A percentile compares a stretch with the other conserved stretches of the same genome.
Evolutionary conservation across 2,797 vertebrate species (phyloP).

Genomic region (Muscicapa comitata): DNA sequence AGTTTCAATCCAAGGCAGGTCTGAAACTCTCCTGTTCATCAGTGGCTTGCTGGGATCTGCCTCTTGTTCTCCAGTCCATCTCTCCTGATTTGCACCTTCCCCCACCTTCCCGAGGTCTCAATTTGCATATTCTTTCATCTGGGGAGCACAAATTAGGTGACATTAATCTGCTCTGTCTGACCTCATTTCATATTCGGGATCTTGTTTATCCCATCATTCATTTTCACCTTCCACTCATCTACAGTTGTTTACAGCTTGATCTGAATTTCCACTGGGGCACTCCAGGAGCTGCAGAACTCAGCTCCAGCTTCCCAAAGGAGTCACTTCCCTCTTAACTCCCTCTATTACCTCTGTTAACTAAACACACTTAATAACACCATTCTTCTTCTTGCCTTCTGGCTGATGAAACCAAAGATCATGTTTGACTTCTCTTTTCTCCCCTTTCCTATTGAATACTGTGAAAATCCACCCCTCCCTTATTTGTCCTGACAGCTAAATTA

Average conservation of each 20-base stretch:
- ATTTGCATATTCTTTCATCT: background rate
- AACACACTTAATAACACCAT: conserved; percentile 4
- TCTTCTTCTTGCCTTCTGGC: background rate
- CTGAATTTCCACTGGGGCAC: background rate
- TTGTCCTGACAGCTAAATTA: conserved; percentile 34
- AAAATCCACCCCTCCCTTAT: background rate
- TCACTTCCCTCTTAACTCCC: background rate
- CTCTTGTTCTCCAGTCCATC: background rate
- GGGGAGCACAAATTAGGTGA: background rate
- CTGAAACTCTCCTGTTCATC: background rate
- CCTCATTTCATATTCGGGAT: background rate
- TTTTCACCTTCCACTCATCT: background rate
- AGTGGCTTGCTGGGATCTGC: background rate
- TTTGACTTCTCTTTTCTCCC: conserved; percentile 34
- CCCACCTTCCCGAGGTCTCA: background rate
- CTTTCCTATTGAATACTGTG: background rate
- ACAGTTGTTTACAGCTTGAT: background rate
- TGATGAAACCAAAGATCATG: conserved; percentile 11
- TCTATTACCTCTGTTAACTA: conserved; percentile 8
- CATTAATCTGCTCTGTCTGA: background rate
- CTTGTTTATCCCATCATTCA: background rate
- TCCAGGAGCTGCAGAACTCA: background rate
- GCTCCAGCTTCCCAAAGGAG: background rate
- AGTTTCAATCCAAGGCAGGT: background rate
- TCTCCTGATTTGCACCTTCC: background rate